Conservation (phyloP, 2,888 invertebrate species). For the Sylvicola fuscatus region DNA sequence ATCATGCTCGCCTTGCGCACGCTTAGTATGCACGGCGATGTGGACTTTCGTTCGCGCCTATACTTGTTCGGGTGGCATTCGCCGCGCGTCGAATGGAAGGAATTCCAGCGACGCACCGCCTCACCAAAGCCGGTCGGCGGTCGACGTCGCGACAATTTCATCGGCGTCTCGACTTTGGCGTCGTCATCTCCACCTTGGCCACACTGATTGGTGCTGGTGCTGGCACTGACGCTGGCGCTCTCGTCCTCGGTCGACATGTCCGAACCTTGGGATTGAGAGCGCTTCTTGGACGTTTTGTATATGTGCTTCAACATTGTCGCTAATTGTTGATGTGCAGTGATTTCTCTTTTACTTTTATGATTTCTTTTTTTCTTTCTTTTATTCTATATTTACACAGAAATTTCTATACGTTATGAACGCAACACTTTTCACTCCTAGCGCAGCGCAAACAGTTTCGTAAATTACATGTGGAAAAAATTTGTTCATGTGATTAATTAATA, state of each 20-base stretch:
- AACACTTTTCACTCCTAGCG: no score
- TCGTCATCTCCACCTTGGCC: neutral
- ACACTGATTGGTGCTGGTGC: neutral
- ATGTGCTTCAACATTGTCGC: constrained; percentile 3
- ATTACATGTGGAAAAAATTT: no score
- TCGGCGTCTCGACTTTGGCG: neutral
- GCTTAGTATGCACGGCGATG: constrained; percentile 6
- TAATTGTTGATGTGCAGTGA: neutral
- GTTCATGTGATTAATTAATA: no score
- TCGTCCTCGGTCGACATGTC: constrained; percentile 3
- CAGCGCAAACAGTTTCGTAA: no score
- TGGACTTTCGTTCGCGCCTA: constrained; percentile 9
- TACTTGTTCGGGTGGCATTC: constrained; percentile 11
- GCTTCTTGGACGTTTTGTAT: constrained; percentile 2
- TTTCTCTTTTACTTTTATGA: no score
- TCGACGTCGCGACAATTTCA: neutral
- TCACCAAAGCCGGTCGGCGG: neutral
- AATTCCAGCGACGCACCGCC: constrained; percentile 10
- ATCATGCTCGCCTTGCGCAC: no score
- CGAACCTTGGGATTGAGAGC: constrained; percentile 4
- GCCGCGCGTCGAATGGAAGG: constrained; percentile 10
- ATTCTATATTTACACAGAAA: no score
- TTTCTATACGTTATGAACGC: no score
- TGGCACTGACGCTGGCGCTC: neutral
- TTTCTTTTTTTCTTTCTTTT: no score